Evolutionary conservation across 2,888 invertebrate species (phyloP).

Genomic region (Parnassius apollo): DNA sequence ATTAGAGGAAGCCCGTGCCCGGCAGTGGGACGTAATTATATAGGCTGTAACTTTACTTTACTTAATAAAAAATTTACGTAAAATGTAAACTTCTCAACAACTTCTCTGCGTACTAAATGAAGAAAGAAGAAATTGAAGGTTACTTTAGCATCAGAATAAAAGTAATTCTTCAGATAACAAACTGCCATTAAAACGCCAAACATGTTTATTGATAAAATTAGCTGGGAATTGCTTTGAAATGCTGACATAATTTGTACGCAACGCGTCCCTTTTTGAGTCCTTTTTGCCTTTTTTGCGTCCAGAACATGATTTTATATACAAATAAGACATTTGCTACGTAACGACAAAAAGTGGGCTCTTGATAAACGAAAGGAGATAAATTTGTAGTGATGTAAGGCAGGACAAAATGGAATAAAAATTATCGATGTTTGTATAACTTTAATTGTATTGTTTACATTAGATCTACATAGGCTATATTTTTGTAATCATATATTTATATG

Average conservation of each 20-base stretch:
- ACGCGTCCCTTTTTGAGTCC: conserved; percentile 13
- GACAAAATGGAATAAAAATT: background rate
- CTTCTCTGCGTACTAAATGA: no score
- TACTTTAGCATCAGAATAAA: conserved; percentile 14
- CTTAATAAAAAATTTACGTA: no score
- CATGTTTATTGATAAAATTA: conserved; percentile 22
- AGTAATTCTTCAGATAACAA: conserved; percentile 7
- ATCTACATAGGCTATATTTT: no score
- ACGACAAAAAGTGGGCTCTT: conserved; percentile 47
- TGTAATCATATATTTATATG: no score
- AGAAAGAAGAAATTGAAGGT: conserved; percentile 3
- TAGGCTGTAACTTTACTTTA: no score
- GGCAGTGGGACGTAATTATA: no score
- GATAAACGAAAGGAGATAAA: conserved; percentile 21
- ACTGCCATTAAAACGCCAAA: conserved; percentile 9
- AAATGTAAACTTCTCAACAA: no score
- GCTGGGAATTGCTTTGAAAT: conserved; percentile 9
- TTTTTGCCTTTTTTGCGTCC: conserved; percentile 11
- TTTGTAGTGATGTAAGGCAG: conserved; percentile 3
- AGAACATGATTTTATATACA: conserved; percentile 35
- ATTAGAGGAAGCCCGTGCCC: no score
- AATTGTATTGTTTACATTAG: no score
- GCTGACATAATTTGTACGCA: conserved; percentile 23
- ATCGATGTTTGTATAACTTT: background rate
- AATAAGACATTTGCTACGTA: conserved; percentile 48